Evolutionary conservation across 2,888 invertebrate species (phyloP).

Genomic region (Thera britannica): DNA sequence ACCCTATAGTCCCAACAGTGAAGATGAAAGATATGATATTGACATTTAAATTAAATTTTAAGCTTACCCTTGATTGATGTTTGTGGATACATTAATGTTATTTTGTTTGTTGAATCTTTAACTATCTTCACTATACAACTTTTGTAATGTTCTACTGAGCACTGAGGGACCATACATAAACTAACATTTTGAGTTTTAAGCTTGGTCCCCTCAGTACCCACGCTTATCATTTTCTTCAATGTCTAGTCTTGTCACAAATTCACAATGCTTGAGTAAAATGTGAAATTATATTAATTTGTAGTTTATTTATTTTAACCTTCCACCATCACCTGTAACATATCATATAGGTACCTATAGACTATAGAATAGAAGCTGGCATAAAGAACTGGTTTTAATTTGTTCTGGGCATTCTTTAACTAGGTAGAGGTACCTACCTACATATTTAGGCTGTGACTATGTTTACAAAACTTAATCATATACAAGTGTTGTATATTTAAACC

Average conservation of each 20-base stretch:
- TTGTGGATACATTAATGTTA: slow-evolving; percentile 35
- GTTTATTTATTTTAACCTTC: slow-evolving; percentile 16
- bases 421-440: no score
- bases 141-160: slow-evolving; percentile 36
- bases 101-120: slow-evolving; percentile 44
- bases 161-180: background rate
- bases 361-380: no score
- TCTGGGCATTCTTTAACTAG: no score
- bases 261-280: slow-evolving; percentile 48
- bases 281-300: slow-evolving; percentile 22
- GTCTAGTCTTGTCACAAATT: slow-evolving; percentile 50
- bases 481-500: background rate
- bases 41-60: slow-evolving; percentile 59
- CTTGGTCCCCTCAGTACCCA: background rate
- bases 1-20: slow-evolving; percentile 75
- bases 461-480: background rate
- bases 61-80: slow-evolving; percentile 6
- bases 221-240: slow-evolving; percentile 24
- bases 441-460: no score
- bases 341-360: no score
- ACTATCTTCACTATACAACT: slow-evolving; percentile 45
- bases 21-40: slow-evolving; percentile 83
- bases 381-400: no score
- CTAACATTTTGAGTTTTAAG: background rate
- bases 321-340: no score